A percentile compares a stretch with the other conserved stretches of the same genome.
phyloP scores from a whole-genome alignment of 1,140 invertebrate species.

The Adelges cooleyi region DNA sequence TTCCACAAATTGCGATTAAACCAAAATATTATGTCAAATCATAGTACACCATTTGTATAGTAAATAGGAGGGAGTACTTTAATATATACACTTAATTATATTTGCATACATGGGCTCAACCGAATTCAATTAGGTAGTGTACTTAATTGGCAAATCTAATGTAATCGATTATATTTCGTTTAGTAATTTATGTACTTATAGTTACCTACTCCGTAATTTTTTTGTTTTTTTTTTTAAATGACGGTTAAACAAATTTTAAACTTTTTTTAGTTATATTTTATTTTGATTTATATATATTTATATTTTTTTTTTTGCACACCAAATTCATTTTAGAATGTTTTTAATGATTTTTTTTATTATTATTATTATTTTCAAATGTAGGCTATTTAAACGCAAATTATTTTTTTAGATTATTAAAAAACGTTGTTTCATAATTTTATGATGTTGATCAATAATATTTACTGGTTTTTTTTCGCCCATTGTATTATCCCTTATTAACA shows the following conservation, averaged over 20 bases:
- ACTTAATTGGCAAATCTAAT: conserved; percentile 23
- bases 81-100: neutral
- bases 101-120: neutral
- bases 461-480: neutral
- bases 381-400: conserved; percentile 6
- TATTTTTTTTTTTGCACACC: neutral
- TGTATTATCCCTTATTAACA: too few relatives aligned
- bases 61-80: neutral
- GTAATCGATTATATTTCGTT: neutral
- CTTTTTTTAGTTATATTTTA: conserved; percentile 5
- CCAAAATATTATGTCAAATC: conserved; percentile 20
- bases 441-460: neutral
- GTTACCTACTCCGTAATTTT: neutral
- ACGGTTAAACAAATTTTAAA: neutral
- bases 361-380: neutral
- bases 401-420: conserved; percentile 9
- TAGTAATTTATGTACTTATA: conserved; percentile 9
- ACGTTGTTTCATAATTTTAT: conserved; percentile 8
- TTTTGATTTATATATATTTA: neutral
- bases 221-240: neutral
- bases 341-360: too few relatives aligned
- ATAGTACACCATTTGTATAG: neutral
- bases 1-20: conserved; percentile 22
- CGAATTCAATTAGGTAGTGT: too few relatives aligned
- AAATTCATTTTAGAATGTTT: too few relatives aligned